Base-by-base conservation (phyloP, 1,140 invertebrate genomes). In the Brachystomella parvula region DNA sequence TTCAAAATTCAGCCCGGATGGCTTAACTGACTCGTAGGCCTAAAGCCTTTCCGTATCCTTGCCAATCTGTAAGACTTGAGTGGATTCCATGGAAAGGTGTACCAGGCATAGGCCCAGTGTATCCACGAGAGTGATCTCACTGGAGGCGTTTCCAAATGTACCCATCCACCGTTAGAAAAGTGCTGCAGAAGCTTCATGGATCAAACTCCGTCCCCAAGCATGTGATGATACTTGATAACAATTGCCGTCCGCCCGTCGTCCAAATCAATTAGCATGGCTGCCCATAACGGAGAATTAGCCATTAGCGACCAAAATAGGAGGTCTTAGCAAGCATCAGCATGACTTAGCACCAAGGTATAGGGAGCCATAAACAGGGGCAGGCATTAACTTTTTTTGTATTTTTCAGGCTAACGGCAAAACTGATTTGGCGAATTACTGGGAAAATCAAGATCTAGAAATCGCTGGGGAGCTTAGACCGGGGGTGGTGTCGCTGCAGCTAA, bases 51-150 rank as follows among this genome's bases (percentile, higher is more conserved):
- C 39, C 69, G 53, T 12, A 24, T 61, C 44, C 63, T 61, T 3
- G 72, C 72, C 26, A 71, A 56, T 33, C 69, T 53, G 44, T 65
- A 73, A n/a, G 72, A 56, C 58, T 73, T 71, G 2, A 71, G 49
- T 24, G 72, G 62, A 26, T 69, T 69, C 69, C 69, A 73, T 2
- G 72, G 72, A 59, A 73, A 73, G 35, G 47, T 69, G 39, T 65
- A 73, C 72, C 72, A 73, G 3, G 72, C 72, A 26, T 71, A 73
- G 32, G 63, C 58, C 72, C 69, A 73, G 58, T 73, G 69, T 1
- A 64, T 47, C 61, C 58, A 62, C n/a, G 63, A 65, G 32, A 71
- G 68, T 19, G 63, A 47, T 28, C 39, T 39, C 0, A 58, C 59
- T 0, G 59, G 61, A 33, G 66, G 44, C 9, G 62, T 68, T 56